Evolutionary conservation across 2,113 vertebrate species (phyloP), one percentile per base, ranked within the genome.

Genomic region (Hystrix brachyura): DNA sequence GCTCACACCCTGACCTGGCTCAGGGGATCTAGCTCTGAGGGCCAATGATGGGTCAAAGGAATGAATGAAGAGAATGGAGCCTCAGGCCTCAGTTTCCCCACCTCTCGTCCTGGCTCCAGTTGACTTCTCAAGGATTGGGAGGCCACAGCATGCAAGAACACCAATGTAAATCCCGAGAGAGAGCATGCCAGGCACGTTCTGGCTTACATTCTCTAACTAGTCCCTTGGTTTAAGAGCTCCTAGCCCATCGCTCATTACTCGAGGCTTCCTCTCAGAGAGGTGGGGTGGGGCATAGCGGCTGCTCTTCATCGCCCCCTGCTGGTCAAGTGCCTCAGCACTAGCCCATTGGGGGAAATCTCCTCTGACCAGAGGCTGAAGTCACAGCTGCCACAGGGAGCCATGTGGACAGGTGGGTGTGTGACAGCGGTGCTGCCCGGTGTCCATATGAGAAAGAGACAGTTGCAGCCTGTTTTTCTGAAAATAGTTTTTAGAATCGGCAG

Each of bases 181-280:
- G 72, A 59, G 43, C 32, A 15, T 25, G 23, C 17, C 11, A n/a
- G 76, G 57, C 2, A 27, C 18, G 55, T 18, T 14, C 2, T 18
- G 62, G 27, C 55, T 48, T 34, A 34, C 29, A 18, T 8, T 81
- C 8, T 5, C 29, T 17, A 0, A 17, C 74, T 29, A 29, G 5
- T 18, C 2, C 25, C n/a, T 32, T 38, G 32, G 65, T 18, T 72
- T 18, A 38, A 21, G 62, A 21, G 3, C 64, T 86, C 18, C 11
- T 90, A 27, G 48, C 11, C 51, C 5, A 0, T 1, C 25, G 43
- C 8, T 11, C 0, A 0, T 34, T 43, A 3, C 0, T 5, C 4
- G 0, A 10, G 55, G 48, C 84, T 43, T 3, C 48, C 57, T 55
- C 94, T 71, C 17, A 21, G 65, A 13, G 13, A 34, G 14, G 6